Evolutionary conservation across 1,140 invertebrate genomes (phyloP).

Genomic region (Myzus persicae): DNA sequence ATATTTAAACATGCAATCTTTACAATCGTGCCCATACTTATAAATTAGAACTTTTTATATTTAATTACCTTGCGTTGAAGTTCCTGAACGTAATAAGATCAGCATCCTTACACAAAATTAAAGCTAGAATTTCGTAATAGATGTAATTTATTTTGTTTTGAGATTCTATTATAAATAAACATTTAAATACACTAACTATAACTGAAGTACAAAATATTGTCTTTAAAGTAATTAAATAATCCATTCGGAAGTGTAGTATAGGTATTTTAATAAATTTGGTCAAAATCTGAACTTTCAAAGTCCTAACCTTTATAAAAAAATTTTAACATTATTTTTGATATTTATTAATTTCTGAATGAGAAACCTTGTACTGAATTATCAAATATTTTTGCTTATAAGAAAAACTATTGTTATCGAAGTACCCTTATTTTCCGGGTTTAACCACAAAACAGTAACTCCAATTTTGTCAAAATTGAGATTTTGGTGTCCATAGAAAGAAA

Average conservation of each 20-base stretch:
- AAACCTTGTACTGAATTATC: neutral
- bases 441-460: too few relatives aligned
- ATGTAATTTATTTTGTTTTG: neutral
- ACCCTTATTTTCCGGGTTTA: too few relatives aligned
- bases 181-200: neutral
- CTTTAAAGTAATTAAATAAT: neutral
- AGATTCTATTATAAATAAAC: neutral
- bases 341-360: too few relatives aligned
- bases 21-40: neutral
- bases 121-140: neutral
- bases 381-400: neutral
- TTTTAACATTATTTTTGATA: too few relatives aligned
- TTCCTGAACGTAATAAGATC: neutral
- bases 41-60: neutral
- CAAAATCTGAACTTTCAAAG: neutral
- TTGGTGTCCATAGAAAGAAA: too few relatives aligned
- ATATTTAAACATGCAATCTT: neutral
- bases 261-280: neutral
- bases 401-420: too few relatives aligned
- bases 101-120: neutral
- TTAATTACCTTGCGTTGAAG: conserved; percentile 33
- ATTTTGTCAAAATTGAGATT: too few relatives aligned
- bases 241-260: neutral
- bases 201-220: neutral
- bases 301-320: neutral